Evolutionary conservation across 2,888 invertebrate species (phyloP), one percentile per base, ranked within the genome.

Genomic region (Lordiphosa fenestrarum): DNA sequence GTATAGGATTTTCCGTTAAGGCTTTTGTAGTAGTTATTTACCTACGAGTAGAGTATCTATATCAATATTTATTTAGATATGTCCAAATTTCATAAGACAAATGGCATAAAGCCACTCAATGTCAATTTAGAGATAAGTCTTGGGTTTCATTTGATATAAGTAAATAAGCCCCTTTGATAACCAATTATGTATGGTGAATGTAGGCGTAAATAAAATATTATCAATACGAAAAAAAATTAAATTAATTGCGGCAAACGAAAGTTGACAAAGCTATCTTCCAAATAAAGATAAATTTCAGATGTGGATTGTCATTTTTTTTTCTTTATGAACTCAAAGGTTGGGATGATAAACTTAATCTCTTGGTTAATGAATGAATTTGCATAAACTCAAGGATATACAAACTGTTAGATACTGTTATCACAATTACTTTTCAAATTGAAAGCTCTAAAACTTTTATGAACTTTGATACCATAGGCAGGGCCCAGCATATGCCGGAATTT

Each of bases 211-310:
- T 13, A 40, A 46, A 13, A 9, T 23, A 48, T 10, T 62, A 55
- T 55, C 63, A 63, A 64, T 69, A 57, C 55, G 2, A 3, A 19
- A 19, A 54, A 50, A 64, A 69, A 51, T 56, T 66, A 61, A 63
- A 76, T 80, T 76, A 76, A 73, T 69, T 71, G 61, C 71, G 76
- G 71, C 75, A 50, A 61, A 53, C 59, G 53, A 44, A 41, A 25
- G 63, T 61, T 80, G 71, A 64, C 75, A 69, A 71, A 69, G 66
- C 42, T 69, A 80, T 80, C 64, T 38, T 25, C 15, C 46, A 33
- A 10, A 46, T 12, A 37, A 62, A 62, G 55, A 37, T 40, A 58
- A 23, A 39, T 15, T 42, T 55, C 15, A 25, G 38, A 19, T 15
- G 19, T 19, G 42, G 30, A 19, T 30, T 23, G 54, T 61, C 13